These are phyloP conservation scores for Pseudomugil tenellus DNA, from an alignment of 2,797 vertebrate genomes.

Conservation along the genomic window DNA sequence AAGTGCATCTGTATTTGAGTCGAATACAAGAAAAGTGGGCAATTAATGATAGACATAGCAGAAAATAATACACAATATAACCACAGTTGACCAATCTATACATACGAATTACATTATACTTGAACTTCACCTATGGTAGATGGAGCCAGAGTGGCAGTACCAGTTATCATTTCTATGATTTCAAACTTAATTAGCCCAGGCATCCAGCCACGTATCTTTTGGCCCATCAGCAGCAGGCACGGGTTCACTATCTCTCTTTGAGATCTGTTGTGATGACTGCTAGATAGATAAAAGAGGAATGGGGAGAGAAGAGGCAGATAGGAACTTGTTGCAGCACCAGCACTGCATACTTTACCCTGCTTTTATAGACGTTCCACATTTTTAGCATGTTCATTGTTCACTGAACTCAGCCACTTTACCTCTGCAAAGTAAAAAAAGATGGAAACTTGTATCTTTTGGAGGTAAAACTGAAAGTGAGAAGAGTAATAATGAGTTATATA, in stretches of 20 bases:
- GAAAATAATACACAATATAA: conserved; percentile 38
- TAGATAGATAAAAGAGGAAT: conserved; percentile 5
- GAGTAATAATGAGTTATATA: not conserved
- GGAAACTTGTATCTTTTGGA: conserved; percentile 6
- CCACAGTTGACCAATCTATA: conserved; percentile 20
- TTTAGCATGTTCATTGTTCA: no score
- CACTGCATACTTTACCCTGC: conserved; percentile 19
- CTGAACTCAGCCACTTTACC: not conserved
- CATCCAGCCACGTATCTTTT: conserved; percentile 55
- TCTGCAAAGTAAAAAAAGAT: not conserved
- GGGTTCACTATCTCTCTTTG: conserved; percentile 54
- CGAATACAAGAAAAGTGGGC: conserved; percentile 42
- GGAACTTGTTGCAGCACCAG: conserved; percentile 35
- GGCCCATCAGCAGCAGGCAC: conserved; percentile 49
- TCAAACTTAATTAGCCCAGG: conserved; percentile 83
- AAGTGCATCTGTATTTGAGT: conserved; percentile 65
- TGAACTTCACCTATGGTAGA: conserved; percentile 12
- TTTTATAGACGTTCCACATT: conserved; percentile 30
- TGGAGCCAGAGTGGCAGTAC: conserved; percentile 66
- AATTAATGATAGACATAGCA: conserved; percentile 55
- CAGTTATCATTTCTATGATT: conserved; percentile 79
- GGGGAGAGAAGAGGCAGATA: conserved; percentile 42
- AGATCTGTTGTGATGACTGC: conserved; percentile 54
- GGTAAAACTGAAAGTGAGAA: conserved; percentile 15
- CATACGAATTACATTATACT: conserved; percentile 16